Percentiles rank a stretch among this genome's conserved stretches.
Evolutionary conservation across 2,113 vertebrate genomes (phyloP).

Genomic region (Galemys pyrenaicus): DNA sequence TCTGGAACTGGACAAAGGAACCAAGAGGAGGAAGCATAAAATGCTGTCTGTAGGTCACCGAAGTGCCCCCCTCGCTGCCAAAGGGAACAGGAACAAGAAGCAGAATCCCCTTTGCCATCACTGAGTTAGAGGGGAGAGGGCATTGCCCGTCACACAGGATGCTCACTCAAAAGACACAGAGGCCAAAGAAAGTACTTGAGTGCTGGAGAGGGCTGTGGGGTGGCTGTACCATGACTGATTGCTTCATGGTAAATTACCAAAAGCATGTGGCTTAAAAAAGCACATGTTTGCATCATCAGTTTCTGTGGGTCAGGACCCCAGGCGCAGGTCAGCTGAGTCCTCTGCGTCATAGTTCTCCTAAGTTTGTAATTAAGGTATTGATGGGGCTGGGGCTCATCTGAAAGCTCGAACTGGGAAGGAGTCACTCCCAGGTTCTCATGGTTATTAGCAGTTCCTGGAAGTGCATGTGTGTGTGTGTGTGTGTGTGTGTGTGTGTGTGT

Average conservation of each 20-base stretch:
- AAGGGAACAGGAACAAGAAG: neutral
- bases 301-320: neutral
- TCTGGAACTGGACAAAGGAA: neutral
- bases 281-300: neutral
- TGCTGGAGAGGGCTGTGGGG: no score
- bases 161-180: neutral
- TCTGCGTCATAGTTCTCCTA: neutral
- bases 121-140: neutral
- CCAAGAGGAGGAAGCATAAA: neutral
- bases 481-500: no score
- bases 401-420: neutral
- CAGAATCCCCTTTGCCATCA: neutral
- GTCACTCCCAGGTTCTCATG: neutral
- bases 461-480: no score
- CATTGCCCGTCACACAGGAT: neutral
- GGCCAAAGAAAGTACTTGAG: neutral
- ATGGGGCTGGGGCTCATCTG: neutral
- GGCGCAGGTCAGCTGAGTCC: neutral
- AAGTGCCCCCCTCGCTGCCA: neutral
- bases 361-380: neutral
- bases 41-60: neutral
- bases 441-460: neutral
- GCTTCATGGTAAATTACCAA: neutral
- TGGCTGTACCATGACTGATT: neutral
- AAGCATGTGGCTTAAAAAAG: neutral